A percentile compares a stretch with the other conserved stretches of the same genome.
Conservation (phyloP, 2,797 vertebrate genomes). For the Girardinus metallicus region DNA sequence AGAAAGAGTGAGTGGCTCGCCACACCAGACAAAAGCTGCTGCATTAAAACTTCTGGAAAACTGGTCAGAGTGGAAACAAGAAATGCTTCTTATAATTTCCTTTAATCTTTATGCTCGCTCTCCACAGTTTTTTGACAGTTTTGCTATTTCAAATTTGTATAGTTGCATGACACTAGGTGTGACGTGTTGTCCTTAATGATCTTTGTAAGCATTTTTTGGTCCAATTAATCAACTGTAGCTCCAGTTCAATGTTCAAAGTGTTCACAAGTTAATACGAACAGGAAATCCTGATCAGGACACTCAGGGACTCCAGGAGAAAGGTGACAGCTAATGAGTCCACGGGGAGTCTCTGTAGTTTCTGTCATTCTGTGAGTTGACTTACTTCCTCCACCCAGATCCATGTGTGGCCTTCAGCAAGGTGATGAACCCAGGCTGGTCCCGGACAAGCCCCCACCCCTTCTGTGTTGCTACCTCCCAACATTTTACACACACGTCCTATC, state of each 20-base stretch:
- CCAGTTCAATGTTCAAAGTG: conserved; percentile 33
- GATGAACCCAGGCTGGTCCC: conserved; percentile 51
- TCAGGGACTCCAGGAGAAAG: conserved; percentile 63
- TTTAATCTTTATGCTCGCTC: conserved; percentile 30
- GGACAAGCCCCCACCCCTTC: conserved; percentile 16
- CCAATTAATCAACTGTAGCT: background rate
- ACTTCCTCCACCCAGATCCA: conserved; percentile 19
- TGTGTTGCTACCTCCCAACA: conserved; percentile 27
- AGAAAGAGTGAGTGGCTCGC: conserved; percentile 28
- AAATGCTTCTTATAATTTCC: conserved; percentile 33
- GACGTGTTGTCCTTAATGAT: background rate
- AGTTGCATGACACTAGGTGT: background rate
- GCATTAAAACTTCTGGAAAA: conserved; percentile 42
- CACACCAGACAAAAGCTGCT: conserved; percentile 54
- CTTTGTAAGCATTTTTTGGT: background rate
- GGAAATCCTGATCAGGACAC: conserved; percentile 60
- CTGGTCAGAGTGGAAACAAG: conserved; percentile 12
- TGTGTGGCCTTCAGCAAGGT: conserved; percentile 86
- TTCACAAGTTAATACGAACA: conserved; percentile 67
- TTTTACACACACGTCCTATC: conserved; percentile 47
- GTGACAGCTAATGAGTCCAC: conserved; percentile 69
- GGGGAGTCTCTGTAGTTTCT: conserved; percentile 27
- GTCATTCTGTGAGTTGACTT: conserved; percentile 65
- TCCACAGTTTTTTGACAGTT: conserved; percentile 15
- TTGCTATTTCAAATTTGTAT: background rate